Evolutionary conservation across 2,797 vertebrate genomes (phyloP).

Genomic region (Sebastes minor): DNA sequence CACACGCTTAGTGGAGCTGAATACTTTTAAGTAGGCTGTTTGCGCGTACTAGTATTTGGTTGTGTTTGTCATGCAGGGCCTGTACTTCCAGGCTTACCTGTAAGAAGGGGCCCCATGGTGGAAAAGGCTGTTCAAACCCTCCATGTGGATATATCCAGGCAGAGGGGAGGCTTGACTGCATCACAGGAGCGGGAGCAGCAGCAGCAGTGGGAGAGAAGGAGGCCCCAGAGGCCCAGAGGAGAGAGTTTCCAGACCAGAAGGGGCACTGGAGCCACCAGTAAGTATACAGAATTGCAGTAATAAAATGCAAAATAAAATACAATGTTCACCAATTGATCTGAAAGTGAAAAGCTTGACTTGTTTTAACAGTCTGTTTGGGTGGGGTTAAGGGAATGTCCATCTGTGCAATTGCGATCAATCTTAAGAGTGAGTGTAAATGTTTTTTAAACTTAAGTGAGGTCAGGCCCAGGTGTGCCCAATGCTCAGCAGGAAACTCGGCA

Average conservation of each 20-base stretch:
- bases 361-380: background rate
- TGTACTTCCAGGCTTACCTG: conserved; percentile 84
- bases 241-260: conserved; percentile 68
- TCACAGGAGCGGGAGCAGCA: conserved; percentile 41
- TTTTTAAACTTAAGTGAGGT: conserved; percentile 38
- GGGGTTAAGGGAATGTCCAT: background rate
- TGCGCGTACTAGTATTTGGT: background rate
- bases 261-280: conserved; percentile 33
- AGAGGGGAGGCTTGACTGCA: conserved; percentile 68
- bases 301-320: background rate
- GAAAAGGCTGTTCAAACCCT: conserved; percentile 96
- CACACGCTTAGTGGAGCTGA: background rate
- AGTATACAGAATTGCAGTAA: background rate
- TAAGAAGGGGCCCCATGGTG: conserved; percentile 91
- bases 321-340: background rate
- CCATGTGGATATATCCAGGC: conserved; percentile 77
- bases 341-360: background rate
- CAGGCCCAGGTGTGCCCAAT: conserved; percentile 21
- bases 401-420: background rate
- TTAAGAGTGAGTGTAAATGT: background rate
- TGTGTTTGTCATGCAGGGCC: conserved; percentile 69
- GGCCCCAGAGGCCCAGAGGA: conserved; percentile 70
- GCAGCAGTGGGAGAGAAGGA: conserved; percentile 71
- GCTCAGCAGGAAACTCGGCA: conserved; percentile 69
- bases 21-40: background rate